Percentiles rank a stretch among this genome's conserved stretches.
Conservation (phyloP, 1,140 invertebrate genomes). For the Drosophila erecta region DNA sequence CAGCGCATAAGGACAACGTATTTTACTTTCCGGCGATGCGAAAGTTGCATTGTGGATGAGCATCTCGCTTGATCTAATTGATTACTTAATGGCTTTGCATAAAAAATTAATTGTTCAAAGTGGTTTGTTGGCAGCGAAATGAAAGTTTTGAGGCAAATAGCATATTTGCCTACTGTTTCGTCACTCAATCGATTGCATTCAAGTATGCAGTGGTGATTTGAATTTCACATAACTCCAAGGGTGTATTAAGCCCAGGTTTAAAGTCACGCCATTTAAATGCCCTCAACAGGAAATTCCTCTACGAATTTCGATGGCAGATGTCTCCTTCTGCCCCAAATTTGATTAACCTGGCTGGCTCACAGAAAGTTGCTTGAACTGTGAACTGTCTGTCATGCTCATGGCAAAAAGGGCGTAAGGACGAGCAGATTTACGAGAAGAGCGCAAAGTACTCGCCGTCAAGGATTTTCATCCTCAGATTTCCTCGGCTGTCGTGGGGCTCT, state of each 20-base stretch:
- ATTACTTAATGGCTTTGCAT: background rate
- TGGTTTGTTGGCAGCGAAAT: background rate
- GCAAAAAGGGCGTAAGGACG: background rate
- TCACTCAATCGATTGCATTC: background rate
- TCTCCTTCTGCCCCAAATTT: background rate
- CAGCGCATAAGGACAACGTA: background rate
- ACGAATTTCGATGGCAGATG: background rate
- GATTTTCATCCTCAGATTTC: constrained; percentile 2
- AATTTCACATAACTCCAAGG: no score
- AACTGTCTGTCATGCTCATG: constrained; percentile 13
- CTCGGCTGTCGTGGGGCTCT: background rate
- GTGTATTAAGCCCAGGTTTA: background rate
- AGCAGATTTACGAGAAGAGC: background rate
- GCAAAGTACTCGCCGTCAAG: constrained; percentile 3
- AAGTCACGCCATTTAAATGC: background rate
- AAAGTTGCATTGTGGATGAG: background rate
- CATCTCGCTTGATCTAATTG: background rate
- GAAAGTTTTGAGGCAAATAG: background rate
- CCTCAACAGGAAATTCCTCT: no score
- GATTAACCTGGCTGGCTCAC: constrained; percentile 3
- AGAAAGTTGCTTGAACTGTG: background rate
- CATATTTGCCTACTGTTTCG: background rate
- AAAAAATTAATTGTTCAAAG: background rate
- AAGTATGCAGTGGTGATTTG: no score
- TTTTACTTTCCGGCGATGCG: background rate